These are phyloP conservation scores for Linepithema humile DNA, from an alignment of 1,140 invertebrate species.

Conservation along the genomic window DNA sequence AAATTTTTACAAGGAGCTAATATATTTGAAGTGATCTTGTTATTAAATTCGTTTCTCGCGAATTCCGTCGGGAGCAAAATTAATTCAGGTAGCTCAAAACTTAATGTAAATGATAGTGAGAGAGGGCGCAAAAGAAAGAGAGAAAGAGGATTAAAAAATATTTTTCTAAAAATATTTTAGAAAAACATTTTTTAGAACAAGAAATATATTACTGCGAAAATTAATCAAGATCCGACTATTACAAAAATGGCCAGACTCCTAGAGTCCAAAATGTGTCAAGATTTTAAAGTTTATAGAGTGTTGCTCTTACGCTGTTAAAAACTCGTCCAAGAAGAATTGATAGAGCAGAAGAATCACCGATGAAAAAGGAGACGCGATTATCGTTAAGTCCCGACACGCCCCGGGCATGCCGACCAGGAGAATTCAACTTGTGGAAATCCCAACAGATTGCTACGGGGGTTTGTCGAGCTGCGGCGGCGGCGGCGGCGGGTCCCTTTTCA, in stretches of 20 bases:
- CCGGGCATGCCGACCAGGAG: constrained; percentile 72
- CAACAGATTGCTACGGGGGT: constrained; percentile 76
- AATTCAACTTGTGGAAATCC: constrained; percentile 84
- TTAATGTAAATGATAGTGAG: not conserved
- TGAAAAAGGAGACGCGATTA: constrained; percentile 73
- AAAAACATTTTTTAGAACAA: not conserved
- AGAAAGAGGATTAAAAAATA: not conserved
- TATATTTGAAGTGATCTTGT: too few species aligned
- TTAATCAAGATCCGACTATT: not conserved
- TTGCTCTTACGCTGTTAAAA: not conserved
- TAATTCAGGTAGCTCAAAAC: not conserved
- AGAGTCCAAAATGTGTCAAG: not conserved
- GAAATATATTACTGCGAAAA: not conserved
- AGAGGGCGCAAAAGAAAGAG: constrained; percentile 1
- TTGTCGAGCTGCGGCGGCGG: constrained; percentile 70
- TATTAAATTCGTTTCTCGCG: too few species aligned
- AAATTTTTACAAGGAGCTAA: too few species aligned
- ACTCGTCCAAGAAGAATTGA: not conserved
- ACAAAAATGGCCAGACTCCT: not conserved
- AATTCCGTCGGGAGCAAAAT: constrained; percentile 15
- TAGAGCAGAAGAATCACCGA: constrained; percentile 50
- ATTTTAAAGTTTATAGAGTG: not conserved
- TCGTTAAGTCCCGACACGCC: constrained; percentile 74
- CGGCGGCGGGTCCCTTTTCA: constrained; percentile 79
- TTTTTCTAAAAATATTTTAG: not conserved